Conservation (phyloP, 2,113 vertebrate genomes). For the Phalacrocorax pelagicus region DNA sequence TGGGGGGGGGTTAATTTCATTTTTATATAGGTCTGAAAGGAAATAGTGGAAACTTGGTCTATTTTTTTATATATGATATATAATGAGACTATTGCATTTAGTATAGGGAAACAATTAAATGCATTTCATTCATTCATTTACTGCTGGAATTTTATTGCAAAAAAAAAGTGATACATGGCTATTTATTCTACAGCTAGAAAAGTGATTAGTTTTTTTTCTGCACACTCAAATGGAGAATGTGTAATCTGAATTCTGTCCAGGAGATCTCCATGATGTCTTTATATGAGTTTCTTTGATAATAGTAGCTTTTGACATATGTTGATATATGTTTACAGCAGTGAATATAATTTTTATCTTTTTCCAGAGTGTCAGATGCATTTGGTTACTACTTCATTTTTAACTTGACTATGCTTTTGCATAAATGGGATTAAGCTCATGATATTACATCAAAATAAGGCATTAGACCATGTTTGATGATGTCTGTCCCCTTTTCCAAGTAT, state of each 20-base stretch:
- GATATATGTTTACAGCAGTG: neutral
- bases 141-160: neutral
- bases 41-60: neutral
- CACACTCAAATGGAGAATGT: neutral
- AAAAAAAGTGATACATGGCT: neutral
- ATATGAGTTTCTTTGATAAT: neutral
- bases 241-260: neutral
- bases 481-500: neutral
- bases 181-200: neutral
- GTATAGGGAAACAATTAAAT: neutral
- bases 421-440: neutral
- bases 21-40: neutral
- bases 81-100: neutral
- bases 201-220: neutral
- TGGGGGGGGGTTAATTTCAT: neutral
- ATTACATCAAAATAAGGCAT: neutral
- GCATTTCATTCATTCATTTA: neutral
- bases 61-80: neutral
- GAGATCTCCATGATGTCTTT: neutral
- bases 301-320: neutral
- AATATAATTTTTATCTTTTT: neutral
- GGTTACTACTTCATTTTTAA: neutral
- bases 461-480: neutral
- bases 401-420: neutral
- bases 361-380: neutral